phyloP scores from a whole-genome alignment of 2,888 invertebrate species.

The Drosophila helvetica region DNA sequence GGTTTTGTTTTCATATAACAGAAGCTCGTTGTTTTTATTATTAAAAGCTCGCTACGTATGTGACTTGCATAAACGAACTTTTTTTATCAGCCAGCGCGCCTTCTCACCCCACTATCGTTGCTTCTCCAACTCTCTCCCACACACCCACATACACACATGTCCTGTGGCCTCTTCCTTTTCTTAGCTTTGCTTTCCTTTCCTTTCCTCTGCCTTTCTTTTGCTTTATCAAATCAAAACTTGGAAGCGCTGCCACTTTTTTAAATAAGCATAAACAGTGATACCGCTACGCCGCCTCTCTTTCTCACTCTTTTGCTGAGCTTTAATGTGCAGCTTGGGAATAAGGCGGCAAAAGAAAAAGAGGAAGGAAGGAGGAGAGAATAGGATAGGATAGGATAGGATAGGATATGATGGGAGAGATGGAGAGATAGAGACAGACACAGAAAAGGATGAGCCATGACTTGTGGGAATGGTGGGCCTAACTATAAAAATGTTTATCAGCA shows the following conservation, averaged over 20 bases:
- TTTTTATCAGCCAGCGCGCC: slow-evolving; percentile 62
- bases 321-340: slow-evolving; percentile 77
- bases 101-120: slow-evolving; percentile 17
- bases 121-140: not conserved
- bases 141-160: not conserved
- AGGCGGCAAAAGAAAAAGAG: slow-evolving; percentile 22
- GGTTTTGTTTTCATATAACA: slow-evolving; percentile 67
- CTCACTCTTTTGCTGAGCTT: slow-evolving; percentile 30
- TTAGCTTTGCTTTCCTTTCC: slow-evolving; percentile 48
- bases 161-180: slow-evolving; percentile 13
- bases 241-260: slow-evolving; percentile 72
- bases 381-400: too few relatives aligned
- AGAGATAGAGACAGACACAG: slow-evolving; percentile 2
- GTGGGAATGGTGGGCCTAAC: slow-evolving; percentile 69
- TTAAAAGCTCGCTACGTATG: slow-evolving; percentile 76
- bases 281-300: not conserved
- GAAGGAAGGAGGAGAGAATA: slow-evolving; percentile 11
- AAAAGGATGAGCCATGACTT: slow-evolving; percentile 72
- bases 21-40: slow-evolving; percentile 76
- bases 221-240: slow-evolving; percentile 78
- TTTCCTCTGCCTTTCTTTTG: slow-evolving; percentile 45
- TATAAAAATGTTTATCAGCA: slow-evolving; percentile 77
- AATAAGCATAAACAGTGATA: slow-evolving; percentile 73
- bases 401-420: slow-evolving; percentile 52
- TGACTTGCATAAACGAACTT: slow-evolving; percentile 74